A percentile compares a stretch with the other conserved stretches of the same genome.
phyloP scores from a whole-genome alignment of 2,113 vertebrate species.

The Piprites chloris region DNA sequence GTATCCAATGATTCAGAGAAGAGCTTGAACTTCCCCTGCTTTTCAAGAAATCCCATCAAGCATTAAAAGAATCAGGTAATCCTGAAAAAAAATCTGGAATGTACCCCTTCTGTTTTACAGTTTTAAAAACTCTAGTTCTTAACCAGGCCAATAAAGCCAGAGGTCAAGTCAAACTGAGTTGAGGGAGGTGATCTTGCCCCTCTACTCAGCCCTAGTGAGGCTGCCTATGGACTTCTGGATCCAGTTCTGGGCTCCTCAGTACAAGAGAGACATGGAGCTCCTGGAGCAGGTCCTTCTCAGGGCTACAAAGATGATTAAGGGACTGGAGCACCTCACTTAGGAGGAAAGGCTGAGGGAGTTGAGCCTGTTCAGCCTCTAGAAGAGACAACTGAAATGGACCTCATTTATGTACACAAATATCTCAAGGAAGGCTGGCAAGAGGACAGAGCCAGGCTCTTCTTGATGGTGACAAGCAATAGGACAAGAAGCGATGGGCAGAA shows the following conservation, averaged over 20 bases:
- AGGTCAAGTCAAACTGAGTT: not conserved
- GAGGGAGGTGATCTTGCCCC: not conserved
- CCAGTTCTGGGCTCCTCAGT: not conserved
- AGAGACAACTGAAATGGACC: not conserved
- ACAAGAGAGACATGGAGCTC: not conserved
- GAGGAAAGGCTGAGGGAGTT: not conserved
- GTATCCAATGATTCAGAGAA: not conserved
- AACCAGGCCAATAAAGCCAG: not conserved
- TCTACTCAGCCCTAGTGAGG: not conserved
- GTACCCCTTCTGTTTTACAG: not conserved
- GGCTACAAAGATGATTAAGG: not conserved
- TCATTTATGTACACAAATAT: not conserved
- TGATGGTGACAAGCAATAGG: fast-evolving
- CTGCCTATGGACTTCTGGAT: not conserved
- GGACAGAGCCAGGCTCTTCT: not conserved
- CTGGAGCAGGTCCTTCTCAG: not conserved
- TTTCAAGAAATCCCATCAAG: not conserved
- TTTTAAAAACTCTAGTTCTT: not conserved
- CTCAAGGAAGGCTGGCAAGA: not conserved
- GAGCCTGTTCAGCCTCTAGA: not conserved
- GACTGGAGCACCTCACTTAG: not conserved
- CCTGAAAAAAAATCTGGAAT: not conserved
- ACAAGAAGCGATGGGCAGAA: too few species aligned
- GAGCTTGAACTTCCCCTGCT: not conserved
- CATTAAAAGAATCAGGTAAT: not conserved